Evolutionary conservation across 1,140 invertebrate genomes (phyloP).

Genomic region (Palaemon carinicauda): DNA sequence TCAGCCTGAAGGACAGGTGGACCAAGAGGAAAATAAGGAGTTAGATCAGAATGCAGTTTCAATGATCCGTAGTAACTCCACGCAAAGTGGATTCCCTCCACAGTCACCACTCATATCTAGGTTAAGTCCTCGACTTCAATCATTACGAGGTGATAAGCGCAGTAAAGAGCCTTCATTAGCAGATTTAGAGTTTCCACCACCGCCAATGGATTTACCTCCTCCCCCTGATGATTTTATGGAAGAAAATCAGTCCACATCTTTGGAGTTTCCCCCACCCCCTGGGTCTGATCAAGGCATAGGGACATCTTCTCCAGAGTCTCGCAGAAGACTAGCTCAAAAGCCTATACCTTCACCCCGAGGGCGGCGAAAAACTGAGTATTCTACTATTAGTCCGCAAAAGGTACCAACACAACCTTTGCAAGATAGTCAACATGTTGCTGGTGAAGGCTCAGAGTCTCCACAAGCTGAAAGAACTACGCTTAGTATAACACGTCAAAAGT

Average conservation of each 20-base stretch:
- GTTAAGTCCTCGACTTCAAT: constrained; percentile 49
- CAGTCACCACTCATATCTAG: constrained; percentile 54
- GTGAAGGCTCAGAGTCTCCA: constrained; percentile 52
- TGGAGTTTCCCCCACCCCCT: constrained; percentile 61
- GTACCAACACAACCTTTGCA: background rate
- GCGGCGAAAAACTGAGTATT: constrained; percentile 33
- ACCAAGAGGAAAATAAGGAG: constrained; percentile 3
- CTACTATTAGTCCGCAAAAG: constrained; percentile 36
- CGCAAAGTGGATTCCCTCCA: constrained; percentile 55
- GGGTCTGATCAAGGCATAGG: constrained; percentile 32
- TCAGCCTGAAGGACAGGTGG: constrained; percentile 25
- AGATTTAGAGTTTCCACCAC: constrained; percentile 85
- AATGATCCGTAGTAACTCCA: constrained; percentile 59
- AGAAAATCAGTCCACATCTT: constrained; percentile 41
- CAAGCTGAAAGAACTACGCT: constrained; percentile 65
- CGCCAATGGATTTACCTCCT: constrained; percentile 79
- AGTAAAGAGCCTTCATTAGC: constrained; percentile 67
- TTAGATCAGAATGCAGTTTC: constrained; percentile 29
- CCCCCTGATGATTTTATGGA: constrained; percentile 72
- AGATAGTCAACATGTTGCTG: constrained; percentile 48
- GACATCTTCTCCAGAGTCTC: constrained; percentile 28
- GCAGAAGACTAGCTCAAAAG: constrained; percentile 13
- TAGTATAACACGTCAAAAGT: constrained; percentile 31
- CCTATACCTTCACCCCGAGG: constrained; percentile 54
- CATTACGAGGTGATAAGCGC: constrained; percentile 43